Conservation (phyloP, 2,888 invertebrate species). For the Tridacna crocea region DNA sequence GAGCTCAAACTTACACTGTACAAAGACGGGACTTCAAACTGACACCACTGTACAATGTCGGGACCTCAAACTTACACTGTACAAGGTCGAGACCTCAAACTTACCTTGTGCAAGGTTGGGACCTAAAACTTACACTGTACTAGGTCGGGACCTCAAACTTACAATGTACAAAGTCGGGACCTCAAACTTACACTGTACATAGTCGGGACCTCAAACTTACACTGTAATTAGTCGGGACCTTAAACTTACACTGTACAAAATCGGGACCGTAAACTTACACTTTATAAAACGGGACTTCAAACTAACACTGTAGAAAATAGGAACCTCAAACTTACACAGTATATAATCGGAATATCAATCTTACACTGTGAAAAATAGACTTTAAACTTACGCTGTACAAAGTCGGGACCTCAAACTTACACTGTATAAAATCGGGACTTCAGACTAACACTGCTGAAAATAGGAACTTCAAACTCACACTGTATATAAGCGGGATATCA, state of each 20-base stretch:
- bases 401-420: constrained; percentile 12
- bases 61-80: not conserved
- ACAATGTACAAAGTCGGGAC: not conserved
- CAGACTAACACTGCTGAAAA: not conserved
- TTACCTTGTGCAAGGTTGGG: not conserved
- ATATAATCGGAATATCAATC: not conserved
- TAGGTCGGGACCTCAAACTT: not conserved
- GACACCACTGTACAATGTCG: no score
- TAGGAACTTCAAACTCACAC: not conserved
- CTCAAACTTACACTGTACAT: constrained; percentile 1
- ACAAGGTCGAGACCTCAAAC: not conserved
- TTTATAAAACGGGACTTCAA: not conserved
- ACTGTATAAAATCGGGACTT: constrained; percentile 2
- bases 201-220: constrained; percentile 5
- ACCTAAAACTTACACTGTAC: not conserved
- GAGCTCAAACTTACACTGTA: not conserved
- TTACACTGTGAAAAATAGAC: not conserved
- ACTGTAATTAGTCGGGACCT: not conserved
- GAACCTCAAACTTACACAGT: constrained; percentile 2
- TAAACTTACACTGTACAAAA: not conserved
- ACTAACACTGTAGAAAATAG: constrained; percentile 6
- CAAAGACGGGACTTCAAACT: not conserved
- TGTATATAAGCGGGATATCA: not conserved
- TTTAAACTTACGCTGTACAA: constrained; percentile 13
- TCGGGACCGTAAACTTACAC: not conserved